Evolutionary conservation across 1,140 invertebrate genomes (phyloP).

Genomic region (Pentalonia nigronervosa): DNA sequence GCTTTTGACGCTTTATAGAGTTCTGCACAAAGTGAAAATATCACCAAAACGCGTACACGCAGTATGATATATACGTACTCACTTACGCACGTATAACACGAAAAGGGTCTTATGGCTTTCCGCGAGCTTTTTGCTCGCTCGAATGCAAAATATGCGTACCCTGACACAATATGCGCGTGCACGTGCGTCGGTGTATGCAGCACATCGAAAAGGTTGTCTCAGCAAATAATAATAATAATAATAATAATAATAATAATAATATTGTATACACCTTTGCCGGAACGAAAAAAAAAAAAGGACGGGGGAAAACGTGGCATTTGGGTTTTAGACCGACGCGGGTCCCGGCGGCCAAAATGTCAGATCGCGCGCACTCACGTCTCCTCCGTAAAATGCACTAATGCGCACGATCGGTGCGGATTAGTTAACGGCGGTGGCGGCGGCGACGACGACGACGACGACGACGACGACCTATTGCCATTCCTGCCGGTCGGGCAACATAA

Average conservation of each 20-base stretch:
- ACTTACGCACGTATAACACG: background rate
- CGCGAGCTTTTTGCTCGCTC: background rate
- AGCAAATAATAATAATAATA: background rate
- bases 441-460: background rate
- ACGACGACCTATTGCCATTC: background rate
- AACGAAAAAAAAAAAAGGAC: background rate
- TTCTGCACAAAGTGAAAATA: background rate
- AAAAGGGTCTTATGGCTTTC: background rate
- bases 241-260: background rate
- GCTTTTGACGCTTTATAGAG: background rate
- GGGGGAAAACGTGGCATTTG: constrained; percentile 9
- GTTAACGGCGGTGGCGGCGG: background rate
- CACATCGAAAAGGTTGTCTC: background rate
- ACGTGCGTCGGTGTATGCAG: background rate
- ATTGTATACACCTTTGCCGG: background rate
- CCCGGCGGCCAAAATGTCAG: constrained; percentile 23
- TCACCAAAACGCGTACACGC: background rate
- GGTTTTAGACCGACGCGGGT: background rate
- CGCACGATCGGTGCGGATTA: constrained; percentile 7
- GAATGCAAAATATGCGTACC: background rate
- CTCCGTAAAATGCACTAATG: background rate
- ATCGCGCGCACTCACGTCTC: constrained; percentile 30
- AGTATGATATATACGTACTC: too few species aligned
- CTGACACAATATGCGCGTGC: too few species aligned
- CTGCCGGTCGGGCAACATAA: background rate